Conservation (phyloP, 1,140 invertebrate genomes). For the Pseudomyrmex sp. region DNA sequence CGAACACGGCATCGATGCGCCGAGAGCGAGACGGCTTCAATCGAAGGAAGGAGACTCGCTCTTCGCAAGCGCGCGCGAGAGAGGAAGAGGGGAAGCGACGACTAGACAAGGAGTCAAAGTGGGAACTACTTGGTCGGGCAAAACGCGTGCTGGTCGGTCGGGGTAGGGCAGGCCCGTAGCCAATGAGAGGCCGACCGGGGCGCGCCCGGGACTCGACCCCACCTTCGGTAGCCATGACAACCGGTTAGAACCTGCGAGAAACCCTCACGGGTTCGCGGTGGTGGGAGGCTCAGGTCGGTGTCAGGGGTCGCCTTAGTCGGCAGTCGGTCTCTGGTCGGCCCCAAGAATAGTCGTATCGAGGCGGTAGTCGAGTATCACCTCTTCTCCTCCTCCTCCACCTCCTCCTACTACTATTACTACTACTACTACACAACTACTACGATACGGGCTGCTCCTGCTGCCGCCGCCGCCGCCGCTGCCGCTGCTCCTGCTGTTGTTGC, state of each 20-base stretch:
- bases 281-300: slow-evolving; percentile 83
- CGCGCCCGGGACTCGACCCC: slow-evolving; percentile 83
- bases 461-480: background rate
- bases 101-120: slow-evolving; percentile 56
- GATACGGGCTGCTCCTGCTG: background rate
- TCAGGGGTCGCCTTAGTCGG: slow-evolving; percentile 84
- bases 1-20: slow-evolving; percentile 55
- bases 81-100: slow-evolving; percentile 41
- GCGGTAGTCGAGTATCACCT: slow-evolving; percentile 76
- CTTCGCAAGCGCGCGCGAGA: slow-evolving; percentile 11
- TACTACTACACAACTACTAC: background rate
- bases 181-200: slow-evolving; percentile 83
- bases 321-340: slow-evolving; percentile 85
- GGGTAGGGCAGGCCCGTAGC: slow-evolving; percentile 75
- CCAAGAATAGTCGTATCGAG: slow-evolving; percentile 82
- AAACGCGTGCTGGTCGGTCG: slow-evolving; percentile 57
- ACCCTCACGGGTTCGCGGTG: slow-evolving; percentile 77
- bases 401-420: slow-evolving; percentile 33
- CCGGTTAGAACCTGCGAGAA: slow-evolving; percentile 80
- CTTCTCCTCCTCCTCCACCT: slow-evolving; percentile 69
- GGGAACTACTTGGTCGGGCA: slow-evolving; percentile 63
- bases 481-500: background rate
- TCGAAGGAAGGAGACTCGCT: slow-evolving; percentile 29
- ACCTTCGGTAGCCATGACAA: slow-evolving; percentile 84
- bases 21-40: slow-evolving; percentile 67